Conservation (phyloP, 2,888 invertebrate genomes). For the Myathropa florea region DNA sequence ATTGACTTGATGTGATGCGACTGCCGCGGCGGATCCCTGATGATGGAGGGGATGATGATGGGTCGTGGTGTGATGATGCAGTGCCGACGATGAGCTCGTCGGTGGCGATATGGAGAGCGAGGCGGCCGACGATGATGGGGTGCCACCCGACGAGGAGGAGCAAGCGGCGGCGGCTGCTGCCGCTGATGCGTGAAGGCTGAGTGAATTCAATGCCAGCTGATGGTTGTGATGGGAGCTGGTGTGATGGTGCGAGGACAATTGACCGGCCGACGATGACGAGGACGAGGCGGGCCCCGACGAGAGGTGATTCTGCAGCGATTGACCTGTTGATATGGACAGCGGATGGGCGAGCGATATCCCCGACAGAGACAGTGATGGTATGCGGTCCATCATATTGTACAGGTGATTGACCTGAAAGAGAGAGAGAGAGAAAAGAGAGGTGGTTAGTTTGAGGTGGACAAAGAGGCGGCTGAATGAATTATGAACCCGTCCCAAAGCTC, state of each 20-base stretch:
- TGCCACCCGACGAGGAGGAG: slow-evolving; percentile 61
- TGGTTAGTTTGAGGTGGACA: background rate
- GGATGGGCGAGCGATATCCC: slow-evolving; percentile 81
- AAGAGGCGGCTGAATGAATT: background rate
- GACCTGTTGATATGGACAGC: slow-evolving; percentile 76
- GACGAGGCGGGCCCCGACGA: slow-evolving; percentile 75
- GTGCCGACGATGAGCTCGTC: slow-evolving; percentile 71
- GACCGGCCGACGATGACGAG: slow-evolving; percentile 73
- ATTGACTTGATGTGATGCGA: slow-evolving; percentile 72
- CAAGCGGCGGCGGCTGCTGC: slow-evolving; percentile 65
- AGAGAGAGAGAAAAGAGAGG: background rate
- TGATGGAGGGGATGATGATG: slow-evolving; percentile 71
- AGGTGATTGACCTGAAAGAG: slow-evolving; percentile 60
- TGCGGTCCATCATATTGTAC: slow-evolving; percentile 81
- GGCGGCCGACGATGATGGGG: slow-evolving; percentile 70
- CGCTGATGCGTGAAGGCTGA: slow-evolving; percentile 73
- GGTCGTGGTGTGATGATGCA: slow-evolving; percentile 60
- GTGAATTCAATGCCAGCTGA: slow-evolving; percentile 77
- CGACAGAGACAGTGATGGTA: slow-evolving; percentile 80
- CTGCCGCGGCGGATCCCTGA: slow-evolving; percentile 64
- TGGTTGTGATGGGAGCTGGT: slow-evolving; percentile 75
- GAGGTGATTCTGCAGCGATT: slow-evolving; percentile 78
- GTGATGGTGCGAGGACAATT: slow-evolving; percentile 72
- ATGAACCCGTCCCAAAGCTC: too few relatives aligned
- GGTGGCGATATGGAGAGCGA: slow-evolving; percentile 66